A percentile compares a stretch with the other conserved stretches of the same genome.
Evolutionary conservation across 2,113 vertebrate species (phyloP).

Genomic region (Malaclemys terrapin): DNA sequence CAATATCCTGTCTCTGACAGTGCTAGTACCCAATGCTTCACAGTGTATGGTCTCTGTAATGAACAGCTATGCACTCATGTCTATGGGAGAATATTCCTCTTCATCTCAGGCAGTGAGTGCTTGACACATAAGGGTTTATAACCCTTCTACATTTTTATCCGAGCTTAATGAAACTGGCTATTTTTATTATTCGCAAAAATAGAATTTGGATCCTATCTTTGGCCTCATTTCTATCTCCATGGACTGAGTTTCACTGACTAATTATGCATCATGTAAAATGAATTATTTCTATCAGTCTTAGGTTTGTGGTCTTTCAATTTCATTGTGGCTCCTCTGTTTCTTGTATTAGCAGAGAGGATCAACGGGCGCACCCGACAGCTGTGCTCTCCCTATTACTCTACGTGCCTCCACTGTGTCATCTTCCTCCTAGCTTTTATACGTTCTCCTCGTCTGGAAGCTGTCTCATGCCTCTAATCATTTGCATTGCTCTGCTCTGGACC

Average conservation of each 20-base stretch:
- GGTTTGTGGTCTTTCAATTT: not conserved
- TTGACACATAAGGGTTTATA: not conserved
- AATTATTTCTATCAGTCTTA: slow-evolving; percentile 9
- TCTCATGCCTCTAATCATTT: slow-evolving; percentile 7
- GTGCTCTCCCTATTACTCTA: not conserved
- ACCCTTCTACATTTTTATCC: not conserved
- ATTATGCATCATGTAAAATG: not conserved
- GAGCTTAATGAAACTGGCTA: not conserved
- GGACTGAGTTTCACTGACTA: not conserved
- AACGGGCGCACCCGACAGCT: not conserved
- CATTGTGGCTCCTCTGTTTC: not conserved
- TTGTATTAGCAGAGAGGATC: slow-evolving; percentile 7
- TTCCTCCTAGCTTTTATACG: not conserved
- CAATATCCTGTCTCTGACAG: not conserved
- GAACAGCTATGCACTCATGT: not conserved
- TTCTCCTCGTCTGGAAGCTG: not conserved
- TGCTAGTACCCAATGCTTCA: not conserved
- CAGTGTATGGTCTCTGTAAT: not conserved
- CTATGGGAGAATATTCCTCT: not conserved
- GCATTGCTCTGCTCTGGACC: not conserved
- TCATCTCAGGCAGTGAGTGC: not conserved
- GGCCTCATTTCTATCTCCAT: not conserved
- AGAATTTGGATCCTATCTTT: not conserved
- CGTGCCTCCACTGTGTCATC: not conserved
- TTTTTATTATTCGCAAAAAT: not conserved